phyloP scores from a whole-genome alignment of 1,140 invertebrate genomes.

The Diprion similis region DNA sequence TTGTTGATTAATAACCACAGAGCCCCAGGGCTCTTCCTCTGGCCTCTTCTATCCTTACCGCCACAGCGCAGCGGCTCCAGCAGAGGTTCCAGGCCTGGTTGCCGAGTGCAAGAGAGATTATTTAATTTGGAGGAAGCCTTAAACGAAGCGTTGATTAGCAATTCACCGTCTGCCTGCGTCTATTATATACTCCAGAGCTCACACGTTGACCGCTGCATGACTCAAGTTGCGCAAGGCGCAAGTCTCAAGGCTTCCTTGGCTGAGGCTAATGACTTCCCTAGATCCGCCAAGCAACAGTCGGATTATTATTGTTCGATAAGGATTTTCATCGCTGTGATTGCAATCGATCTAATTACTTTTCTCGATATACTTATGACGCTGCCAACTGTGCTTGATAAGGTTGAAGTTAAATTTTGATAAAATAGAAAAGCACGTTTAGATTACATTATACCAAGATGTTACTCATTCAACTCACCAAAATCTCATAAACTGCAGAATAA shows the following conservation, averaged over 20 bases:
- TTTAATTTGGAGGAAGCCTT: constrained; percentile 5
- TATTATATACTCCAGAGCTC: not conserved
- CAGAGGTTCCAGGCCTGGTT: not conserved
- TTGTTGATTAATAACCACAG: constrained; percentile 5
- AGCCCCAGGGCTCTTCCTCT: not conserved
- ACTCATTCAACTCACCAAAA: too few relatives aligned
- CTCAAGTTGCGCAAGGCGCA: not conserved
- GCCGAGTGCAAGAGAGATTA: not conserved
- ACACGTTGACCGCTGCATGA: not conserved
- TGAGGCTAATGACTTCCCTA: not conserved
- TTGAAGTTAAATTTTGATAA: too few relatives aligned
- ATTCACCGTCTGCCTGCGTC: not conserved
- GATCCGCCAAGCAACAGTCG: not conserved
- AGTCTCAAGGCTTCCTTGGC: too few relatives aligned
- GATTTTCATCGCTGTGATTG: too few relatives aligned
- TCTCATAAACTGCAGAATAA: too few relatives aligned
- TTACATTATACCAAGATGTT: too few relatives aligned
- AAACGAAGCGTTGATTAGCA: constrained; percentile 7
- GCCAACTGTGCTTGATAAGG: too few relatives aligned
- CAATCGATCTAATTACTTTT: too few relatives aligned
- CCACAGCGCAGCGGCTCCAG: not conserved
- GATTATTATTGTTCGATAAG: too few relatives aligned
- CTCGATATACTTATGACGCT: too few relatives aligned
- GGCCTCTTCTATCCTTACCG: not conserved
- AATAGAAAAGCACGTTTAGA: too few relatives aligned